Conservation (phyloP, 2,797 vertebrate genomes). For the Apogon hyalosoma region DNA sequence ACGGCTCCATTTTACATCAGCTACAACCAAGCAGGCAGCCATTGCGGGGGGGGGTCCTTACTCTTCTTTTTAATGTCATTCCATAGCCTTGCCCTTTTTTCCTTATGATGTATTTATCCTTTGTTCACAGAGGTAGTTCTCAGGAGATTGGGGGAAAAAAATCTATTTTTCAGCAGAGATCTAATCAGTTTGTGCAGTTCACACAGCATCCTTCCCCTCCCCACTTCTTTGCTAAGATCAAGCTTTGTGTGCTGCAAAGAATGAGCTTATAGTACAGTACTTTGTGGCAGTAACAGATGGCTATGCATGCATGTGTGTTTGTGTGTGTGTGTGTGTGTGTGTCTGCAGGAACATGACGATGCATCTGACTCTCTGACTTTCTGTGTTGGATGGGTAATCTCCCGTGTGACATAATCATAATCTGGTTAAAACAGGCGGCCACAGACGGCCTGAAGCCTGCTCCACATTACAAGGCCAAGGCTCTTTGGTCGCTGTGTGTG, state of each 20-base stretch:
- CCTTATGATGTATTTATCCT: conserved; percentile 51
- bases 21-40: conserved; percentile 67
- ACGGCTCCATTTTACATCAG: conserved; percentile 71
- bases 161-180: conserved; percentile 61
- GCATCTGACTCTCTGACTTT: conserved; percentile 37
- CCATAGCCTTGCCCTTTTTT: conserved; percentile 7
- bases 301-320: conserved; percentile 63
- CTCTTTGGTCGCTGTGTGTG: conserved; percentile 46
- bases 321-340: conserved; percentile 10
- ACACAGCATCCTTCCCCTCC: conserved; percentile 51
- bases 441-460: conserved; percentile 72
- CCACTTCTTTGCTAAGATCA: conserved; percentile 44
- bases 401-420: conserved; percentile 71
- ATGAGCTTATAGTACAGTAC: conserved; percentile 60
- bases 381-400: conserved; percentile 77
- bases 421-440: conserved; percentile 73
- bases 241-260: conserved; percentile 55
- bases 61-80: conserved; percentile 20
- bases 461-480: conserved; percentile 82
- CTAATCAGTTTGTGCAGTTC: conserved; percentile 63
- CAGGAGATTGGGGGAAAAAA: conserved; percentile 37
- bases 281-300: conserved; percentile 73
- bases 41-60: conserved; percentile 52
- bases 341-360: conserved; percentile 7
- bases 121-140: conserved; percentile 61